Evolutionary conservation across 2,888 invertebrate species (phyloP).

Genomic region (Zootermopsis nevadensis): DNA sequence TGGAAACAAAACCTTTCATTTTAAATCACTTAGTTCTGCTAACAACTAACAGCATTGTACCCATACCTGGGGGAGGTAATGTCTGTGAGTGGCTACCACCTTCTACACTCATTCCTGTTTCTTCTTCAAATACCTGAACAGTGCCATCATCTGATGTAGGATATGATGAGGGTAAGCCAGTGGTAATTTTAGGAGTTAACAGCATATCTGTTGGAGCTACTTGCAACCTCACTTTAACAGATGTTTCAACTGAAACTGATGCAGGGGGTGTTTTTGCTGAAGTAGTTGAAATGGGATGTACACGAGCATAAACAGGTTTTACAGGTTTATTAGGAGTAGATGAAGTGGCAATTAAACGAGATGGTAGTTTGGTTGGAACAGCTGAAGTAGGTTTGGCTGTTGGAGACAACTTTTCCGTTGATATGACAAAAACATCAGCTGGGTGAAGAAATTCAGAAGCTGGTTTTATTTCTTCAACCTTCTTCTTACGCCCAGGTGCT

Average conservation of each 20-base stretch:
- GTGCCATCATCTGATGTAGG: slow-evolving; percentile 52
- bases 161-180: slow-evolving; percentile 22
- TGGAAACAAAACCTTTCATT: not conserved
- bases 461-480: slow-evolving; percentile 4
- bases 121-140: slow-evolving; percentile 66
- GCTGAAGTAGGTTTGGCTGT: not conserved
- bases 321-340: not conserved
- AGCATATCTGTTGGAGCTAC: not conserved
- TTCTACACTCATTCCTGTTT: slow-evolving; percentile 67
- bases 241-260: not conserved
- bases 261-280: not conserved
- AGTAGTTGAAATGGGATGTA: not conserved
- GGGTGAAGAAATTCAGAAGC: not conserved
- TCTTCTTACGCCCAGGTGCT: slow-evolving; percentile 29
- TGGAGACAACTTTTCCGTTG: not conserved
- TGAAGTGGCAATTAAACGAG: not conserved
- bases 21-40: too few species aligned
- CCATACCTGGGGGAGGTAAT: slow-evolving; percentile 39
- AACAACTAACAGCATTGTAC: too few species aligned
- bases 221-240: not conserved
- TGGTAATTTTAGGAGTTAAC: not conserved
- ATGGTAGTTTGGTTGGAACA: not conserved
- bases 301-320: not conserved
- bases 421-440: not conserved
- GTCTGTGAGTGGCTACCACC: slow-evolving; percentile 50